Conservation (phyloP, 2,797 vertebrate species). For the Spondyliosoma cantharus region DNA sequence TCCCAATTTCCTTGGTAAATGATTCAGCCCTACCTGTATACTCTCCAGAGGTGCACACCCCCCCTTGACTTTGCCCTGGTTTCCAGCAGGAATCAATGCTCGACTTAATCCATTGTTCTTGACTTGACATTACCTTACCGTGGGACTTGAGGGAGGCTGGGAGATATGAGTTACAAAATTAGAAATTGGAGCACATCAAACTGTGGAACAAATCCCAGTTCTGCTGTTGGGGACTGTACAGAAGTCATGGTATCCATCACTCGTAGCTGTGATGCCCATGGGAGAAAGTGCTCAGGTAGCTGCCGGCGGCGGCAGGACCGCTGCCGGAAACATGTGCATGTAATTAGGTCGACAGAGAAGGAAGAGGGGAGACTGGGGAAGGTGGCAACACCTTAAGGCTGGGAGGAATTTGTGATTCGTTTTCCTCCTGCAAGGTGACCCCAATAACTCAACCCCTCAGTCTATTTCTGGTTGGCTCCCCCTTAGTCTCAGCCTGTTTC, state of each 20-base stretch:
- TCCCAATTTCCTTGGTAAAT: constrained; percentile 39
- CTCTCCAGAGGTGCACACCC: constrained; percentile 43
- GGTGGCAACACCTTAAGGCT: constrained; percentile 84
- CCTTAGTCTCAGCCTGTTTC: constrained; percentile 79
- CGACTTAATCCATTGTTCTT: constrained; percentile 87
- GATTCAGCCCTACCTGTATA: constrained; percentile 60
- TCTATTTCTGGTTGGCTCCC: constrained; percentile 86
- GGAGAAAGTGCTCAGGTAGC: constrained; percentile 83
- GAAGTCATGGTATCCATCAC: constrained; percentile 87
- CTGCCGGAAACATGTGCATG: constrained; percentile 85
- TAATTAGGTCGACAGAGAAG: constrained; percentile 89
- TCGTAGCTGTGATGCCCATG: constrained; percentile 82
- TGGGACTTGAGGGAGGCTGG: constrained; percentile 81
- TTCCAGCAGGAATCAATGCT: constrained; percentile 79
- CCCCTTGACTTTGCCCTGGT: constrained; percentile 81
- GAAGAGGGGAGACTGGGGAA: constrained; percentile 81
- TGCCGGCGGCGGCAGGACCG: constrained; percentile 76
- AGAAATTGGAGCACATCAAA: constrained; percentile 90
- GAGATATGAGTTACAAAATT: constrained; percentile 86
- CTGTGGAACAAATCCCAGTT: constrained; percentile 86
- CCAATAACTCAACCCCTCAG: constrained; percentile 87
- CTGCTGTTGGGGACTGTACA: constrained; percentile 81
- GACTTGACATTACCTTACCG: constrained; percentile 86
- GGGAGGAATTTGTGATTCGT: constrained; percentile 82
- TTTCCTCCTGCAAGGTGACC: constrained; percentile 89